Evolutionary conservation across 2,888 invertebrate genomes (phyloP), one percentile per base, ranked within the genome.

Genomic region (Harmothoe impar): DNA sequence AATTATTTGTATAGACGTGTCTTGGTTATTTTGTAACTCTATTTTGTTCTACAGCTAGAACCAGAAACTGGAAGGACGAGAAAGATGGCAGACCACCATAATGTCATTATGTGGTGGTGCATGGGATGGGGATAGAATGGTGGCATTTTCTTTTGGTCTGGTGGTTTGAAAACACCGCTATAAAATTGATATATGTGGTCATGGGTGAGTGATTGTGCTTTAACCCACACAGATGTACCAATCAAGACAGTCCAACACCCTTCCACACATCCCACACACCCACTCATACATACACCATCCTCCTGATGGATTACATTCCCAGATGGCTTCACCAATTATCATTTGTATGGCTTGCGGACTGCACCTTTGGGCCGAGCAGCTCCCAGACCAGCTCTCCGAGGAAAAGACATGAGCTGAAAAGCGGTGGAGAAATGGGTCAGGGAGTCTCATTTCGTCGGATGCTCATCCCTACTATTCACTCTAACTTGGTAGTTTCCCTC

Each of bases 201-300:
- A 7, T 3, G 62, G 72, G 25, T 29, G 72, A 72, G 3, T 72
- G 72, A 72, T 72, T 72, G 25, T 72, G 72, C 5, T 72, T 72
- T 72, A 72, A 72, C 72, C 29, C 25, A 72, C 17, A n/a, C 72
- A 29, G 31, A 72, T 72, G 72, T 72, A 25, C 29, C 72, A 72
- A 72, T 72, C 72, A 29, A 3, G 12, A 15, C 72, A 29, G 17
- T 72, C 29, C 25, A 20, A 5, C 62, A 62, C 62, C 62, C 62
- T n/a, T n/a, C 3, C 23, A 3, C n/a, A 20, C 62, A n/a, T 43
- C 62, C n/a, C 62, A n/a, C 62, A 62, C 62, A 62, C 62, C 62
- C 62, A 62, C 17, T 17, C 54, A 10, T 52, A 52, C 20, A 62
- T 20, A n/a, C 62, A n/a, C 62, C 20, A 12, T n/a, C 3, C 62